Percentiles rank a stretch among this genome's conserved stretches.
These are phyloP conservation scores for Mimachlamys varia DNA, from an alignment of 2,888 invertebrate species.

Conservation along the genomic window DNA sequence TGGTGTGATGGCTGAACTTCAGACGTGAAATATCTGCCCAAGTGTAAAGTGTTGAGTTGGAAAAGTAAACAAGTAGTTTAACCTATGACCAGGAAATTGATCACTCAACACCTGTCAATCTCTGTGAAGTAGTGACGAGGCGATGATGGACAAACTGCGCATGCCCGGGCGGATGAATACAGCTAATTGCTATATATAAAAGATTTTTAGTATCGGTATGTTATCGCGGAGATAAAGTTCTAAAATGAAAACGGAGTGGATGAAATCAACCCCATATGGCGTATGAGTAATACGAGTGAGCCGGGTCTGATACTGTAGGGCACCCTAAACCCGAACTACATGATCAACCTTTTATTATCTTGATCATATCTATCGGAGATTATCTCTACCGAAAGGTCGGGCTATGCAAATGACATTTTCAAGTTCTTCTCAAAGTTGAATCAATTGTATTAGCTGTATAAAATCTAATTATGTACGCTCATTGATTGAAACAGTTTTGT, in stretches of 20 bases:
- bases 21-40: not conserved
- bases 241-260: not conserved
- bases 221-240: not conserved
- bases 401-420: not conserved
- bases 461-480: not conserved
- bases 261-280: not conserved
- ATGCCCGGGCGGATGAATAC: not conserved
- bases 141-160: not conserved
- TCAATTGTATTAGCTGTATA: not conserved
- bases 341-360: not conserved
- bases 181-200: constrained; percentile 6
- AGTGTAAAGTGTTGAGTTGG: not conserved
- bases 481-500: not conserved
- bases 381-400: not conserved
- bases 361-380: not conserved
- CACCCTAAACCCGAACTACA: not conserved
- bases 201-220: not conserved
- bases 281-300: not conserved
- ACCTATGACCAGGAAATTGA: not conserved
- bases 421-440: not conserved
- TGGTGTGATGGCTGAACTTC: not conserved
- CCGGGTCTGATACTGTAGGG: not conserved
- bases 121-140: not conserved
- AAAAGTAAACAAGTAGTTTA: constrained; percentile 1
- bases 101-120: constrained; percentile 8